Evolutionary conservation across 2,888 invertebrate genomes (phyloP).

Genomic region (Furcula furcula): DNA sequence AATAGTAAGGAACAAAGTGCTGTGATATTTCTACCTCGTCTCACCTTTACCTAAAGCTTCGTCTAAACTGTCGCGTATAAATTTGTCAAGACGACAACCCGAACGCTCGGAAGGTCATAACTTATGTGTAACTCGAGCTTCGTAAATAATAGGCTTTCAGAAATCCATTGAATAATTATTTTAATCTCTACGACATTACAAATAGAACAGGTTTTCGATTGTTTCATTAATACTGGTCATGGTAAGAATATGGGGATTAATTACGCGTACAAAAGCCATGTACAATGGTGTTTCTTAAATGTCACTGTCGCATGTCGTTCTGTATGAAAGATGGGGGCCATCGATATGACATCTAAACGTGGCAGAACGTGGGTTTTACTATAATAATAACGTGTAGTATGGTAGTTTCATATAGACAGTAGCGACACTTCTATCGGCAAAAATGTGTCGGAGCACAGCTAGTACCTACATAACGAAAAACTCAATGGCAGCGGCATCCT

Average conservation of each 20-base stretch:
- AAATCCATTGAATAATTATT: slow-evolving; percentile 15
- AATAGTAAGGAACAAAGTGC: slow-evolving; percentile 27
- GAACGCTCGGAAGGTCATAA: slow-evolving; percentile 46
- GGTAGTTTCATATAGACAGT: too few relatives aligned
- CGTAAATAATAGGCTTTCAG: slow-evolving; percentile 43
- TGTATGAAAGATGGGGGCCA: too few relatives aligned
- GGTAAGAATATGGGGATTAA: slow-evolving; percentile 51
- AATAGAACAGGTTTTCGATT: slow-evolving; percentile 30
- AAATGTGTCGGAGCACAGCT: too few relatives aligned
- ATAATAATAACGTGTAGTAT: too few relatives aligned
- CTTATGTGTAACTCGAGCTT: slow-evolving; percentile 43
- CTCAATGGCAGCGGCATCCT: too few relatives aligned
- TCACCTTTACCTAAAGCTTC: slow-evolving; percentile 45
- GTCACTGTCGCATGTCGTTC: slow-evolving; percentile 38
- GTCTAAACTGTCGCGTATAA: slow-evolving; percentile 50
- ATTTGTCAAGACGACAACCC: slow-evolving; percentile 52
- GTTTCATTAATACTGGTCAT: slow-evolving; percentile 33
- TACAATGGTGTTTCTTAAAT: slow-evolving; percentile 41
- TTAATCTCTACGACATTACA: slow-evolving; percentile 22
- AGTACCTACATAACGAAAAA: too few relatives aligned
- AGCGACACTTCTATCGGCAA: too few relatives aligned
- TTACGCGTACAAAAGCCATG: slow-evolving; percentile 54
- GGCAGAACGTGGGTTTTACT: too few relatives aligned
- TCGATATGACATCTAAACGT: too few relatives aligned
- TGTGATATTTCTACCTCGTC: slow-evolving; percentile 33